Percentiles rank a stretch among this genome's conserved stretches.
These are phyloP conservation scores for Halictus ligatus DNA, from an alignment of 2,888 invertebrate species.

Conservation along the genomic window DNA sequence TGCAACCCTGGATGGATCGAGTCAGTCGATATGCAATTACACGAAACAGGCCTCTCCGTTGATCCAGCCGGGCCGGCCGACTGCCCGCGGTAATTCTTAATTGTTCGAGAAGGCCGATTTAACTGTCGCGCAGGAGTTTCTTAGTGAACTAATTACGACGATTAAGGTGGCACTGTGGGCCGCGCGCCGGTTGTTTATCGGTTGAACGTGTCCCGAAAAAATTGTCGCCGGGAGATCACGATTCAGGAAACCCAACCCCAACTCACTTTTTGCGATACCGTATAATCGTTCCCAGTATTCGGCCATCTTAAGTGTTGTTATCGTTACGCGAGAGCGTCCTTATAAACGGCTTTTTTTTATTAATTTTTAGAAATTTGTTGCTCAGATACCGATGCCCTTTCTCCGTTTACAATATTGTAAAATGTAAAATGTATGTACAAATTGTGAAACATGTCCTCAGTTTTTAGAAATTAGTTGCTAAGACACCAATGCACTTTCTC, in stretches of 20 bases:
- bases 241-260: not conserved
- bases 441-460: too few relatives aligned
- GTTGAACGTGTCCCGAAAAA: not conserved
- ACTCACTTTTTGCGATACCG: not conserved
- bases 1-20: constrained; percentile 44
- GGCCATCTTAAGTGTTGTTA: not conserved
- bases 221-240: not conserved
- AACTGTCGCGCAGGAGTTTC: constrained; percentile 5
- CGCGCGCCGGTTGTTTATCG: not conserved
- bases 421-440: too few relatives aligned
- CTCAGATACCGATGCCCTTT: too few relatives aligned
- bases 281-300: not conserved
- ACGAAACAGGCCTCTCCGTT: constrained; percentile 67
- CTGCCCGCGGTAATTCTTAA: constrained; percentile 32
- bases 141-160: constrained; percentile 34
- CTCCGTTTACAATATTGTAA: too few relatives aligned
- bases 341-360: not conserved
- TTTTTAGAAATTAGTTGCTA: too few relatives aligned
- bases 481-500: too few relatives aligned
- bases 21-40: constrained; percentile 73
- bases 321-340: not conserved
- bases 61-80: constrained; percentile 23
- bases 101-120: constrained; percentile 30
- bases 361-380: too few relatives aligned
- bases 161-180: constrained; percentile 13